Evolutionary conservation across 2,888 invertebrate species (phyloP).

Genomic region (Drosophila picticornis): DNA sequence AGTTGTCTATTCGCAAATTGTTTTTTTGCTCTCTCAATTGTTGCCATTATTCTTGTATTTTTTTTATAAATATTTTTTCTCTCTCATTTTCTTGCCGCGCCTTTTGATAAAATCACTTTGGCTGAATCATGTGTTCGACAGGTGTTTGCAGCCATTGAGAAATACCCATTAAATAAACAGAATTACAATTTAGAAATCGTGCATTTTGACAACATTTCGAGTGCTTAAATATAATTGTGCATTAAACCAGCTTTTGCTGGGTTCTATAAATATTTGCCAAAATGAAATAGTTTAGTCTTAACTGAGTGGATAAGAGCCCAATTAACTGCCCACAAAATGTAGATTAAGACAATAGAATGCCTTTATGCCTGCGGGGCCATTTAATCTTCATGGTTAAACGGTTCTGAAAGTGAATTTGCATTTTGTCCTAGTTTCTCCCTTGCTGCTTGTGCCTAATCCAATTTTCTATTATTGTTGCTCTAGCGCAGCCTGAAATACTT

Average conservation of each 20-base stretch:
- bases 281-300: not conserved
- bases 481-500: conserved; percentile 15
- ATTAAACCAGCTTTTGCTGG: not conserved
- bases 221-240: not conserved
- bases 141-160: conserved; percentile 22
- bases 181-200: not conserved
- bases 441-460: conserved; percentile 12
- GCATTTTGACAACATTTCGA: not conserved
- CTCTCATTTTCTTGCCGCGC: conserved; percentile 22
- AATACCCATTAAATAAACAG: conserved; percentile 1
- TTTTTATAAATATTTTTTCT: not conserved
- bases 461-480: conserved; percentile 14
- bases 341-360: not conserved
- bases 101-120: conserved; percentile 21
- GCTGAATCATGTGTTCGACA: conserved; percentile 30
- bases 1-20: conserved; percentile 30
- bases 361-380: not conserved
- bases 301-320: not conserved
- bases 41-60: not conserved
- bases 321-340: not conserved
- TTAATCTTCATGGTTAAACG: not conserved
- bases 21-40: conserved; percentile 15
- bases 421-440: not conserved
- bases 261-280: not conserved
- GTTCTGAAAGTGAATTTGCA: conserved; percentile 6